Conservation (phyloP, 2,797 vertebrate genomes). For the Neosalanx taihuensis region DNA sequence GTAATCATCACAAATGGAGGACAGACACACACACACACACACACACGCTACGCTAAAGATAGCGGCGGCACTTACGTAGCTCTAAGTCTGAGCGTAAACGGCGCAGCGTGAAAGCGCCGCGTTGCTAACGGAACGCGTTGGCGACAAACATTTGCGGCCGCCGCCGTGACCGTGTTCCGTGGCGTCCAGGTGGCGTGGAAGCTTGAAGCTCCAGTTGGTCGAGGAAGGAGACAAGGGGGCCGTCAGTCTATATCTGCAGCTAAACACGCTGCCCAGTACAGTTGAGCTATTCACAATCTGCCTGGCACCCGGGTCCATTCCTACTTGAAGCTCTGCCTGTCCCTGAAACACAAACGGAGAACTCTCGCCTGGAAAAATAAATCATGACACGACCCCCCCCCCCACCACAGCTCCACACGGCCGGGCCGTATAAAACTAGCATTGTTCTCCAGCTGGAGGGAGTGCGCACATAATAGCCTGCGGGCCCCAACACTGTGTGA, state of each 20-base stretch:
- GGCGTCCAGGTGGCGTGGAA: no score
- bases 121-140: neutral
- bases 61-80: constrained; percentile 41
- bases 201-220: neutral
- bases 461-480: constrained; percentile 8
- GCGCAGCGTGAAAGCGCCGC: neutral
- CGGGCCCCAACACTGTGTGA: constrained; percentile 2
- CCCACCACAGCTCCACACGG: neutral
- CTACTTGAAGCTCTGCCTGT: constrained; percentile 11
- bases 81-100: neutral
- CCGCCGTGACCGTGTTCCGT: no score
- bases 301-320: neutral
- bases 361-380: constrained; percentile 11
- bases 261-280: neutral
- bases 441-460: neutral
- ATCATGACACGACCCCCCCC: neutral
- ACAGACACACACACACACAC: constrained; percentile 37
- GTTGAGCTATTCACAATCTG: constrained; percentile 7
- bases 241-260: neutral
- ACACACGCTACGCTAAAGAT: neutral
- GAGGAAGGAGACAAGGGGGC: neutral
- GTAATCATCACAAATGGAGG: constrained; percentile 65
- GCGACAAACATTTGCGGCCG: no score
- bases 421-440: neutral
- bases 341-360: neutral